Evolutionary conservation across 2,797 vertebrate genomes (phyloP), one percentile per base, ranked within the genome.

Genomic region (Vespertilio murinus): DNA sequence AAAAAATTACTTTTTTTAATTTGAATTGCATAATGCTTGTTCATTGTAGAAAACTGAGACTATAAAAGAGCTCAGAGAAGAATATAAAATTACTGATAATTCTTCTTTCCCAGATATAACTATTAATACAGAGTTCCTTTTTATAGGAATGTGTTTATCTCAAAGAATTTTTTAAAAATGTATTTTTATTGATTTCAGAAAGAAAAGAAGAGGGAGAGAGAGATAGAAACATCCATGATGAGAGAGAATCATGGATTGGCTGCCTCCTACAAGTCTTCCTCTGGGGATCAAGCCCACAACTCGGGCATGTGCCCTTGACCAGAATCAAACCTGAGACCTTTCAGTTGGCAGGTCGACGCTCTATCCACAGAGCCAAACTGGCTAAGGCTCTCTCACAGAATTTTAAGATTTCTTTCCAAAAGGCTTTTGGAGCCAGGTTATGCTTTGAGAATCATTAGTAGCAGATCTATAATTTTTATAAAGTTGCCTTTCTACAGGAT

Each of bases 351-450:
- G 47, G 47, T 14, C 14, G 14, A 16, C 4, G 13, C 47, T 47
- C 47, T 47, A 16, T 47, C 47, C 47, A 47, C 3, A 14, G 47
- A 47, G 47, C 47, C 47, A 47, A 47, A 47, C 47, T 5, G 47
- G 47, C 14, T 47, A 47, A 14, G 47, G 47, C 47, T 47, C 14
- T 47, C 47, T 47, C 33, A 23, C 61, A 52, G 30, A 56, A 54
- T 56, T 70, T 64, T 40, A 64, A 40, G 18, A 54, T 83, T 70
- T 93, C 84, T 94, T 92, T 92, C 30, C 14, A 77, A 49, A 93
- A 93, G 59, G 3, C 49, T 73, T 85, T 47, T 47, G 28, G 52
- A 93, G 49, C 33, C 45, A 69, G 23, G 42, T 75, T 70, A 47
- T 75, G 30, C 69, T 70, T 78, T 38, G 45, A 86, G 30, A 87